Base-by-base conservation (phyloP, 2,797 vertebrate genomes). In the Tiaroga cobitis region DNA sequence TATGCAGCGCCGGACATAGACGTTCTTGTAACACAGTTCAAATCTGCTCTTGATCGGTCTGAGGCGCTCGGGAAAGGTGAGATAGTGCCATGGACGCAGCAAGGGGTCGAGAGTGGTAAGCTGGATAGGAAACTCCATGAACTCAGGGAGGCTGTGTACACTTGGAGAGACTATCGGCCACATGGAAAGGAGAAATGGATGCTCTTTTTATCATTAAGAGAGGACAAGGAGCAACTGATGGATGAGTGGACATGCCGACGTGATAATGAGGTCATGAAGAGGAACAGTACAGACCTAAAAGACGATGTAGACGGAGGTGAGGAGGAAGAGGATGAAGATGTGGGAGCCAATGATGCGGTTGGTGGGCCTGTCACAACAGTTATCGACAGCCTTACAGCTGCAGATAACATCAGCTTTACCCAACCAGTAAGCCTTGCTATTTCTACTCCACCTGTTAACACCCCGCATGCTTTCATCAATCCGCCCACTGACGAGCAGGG, bases 151-250 rank as follows among this genome's bases (percentile, higher is more conserved):
- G 37, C 6, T 37, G 37, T 37, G 37, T 37, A 37, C 37, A 37
- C 37, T 37, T 37, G 37, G 37, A 37, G 37, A 37, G 37, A 37
- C 37, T 37, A 37, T 37, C 37, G 37, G 4, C 37, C 37, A 37
- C 37, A 8, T 26, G 43, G 72, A 32, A 49, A 16, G 29, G 43
- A 74, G 3, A 73, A 73, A 72, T 72, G 69, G 24, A 26, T 49
- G n/a, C 41, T 73, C 43, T 8, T 72, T 19, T 73, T 73, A 46
- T 73, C 70, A 73, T 49, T 73, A 24, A 73, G n/a, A 49, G 70
- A 49, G 70, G 70, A 73, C 16, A 73, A 49, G 2, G 70, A 73
- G n/a, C 41, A 73, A 73, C 70, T 73, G n/a, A 49, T 73, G n/a
- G 70, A 73, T 18, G 70, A 15, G 13, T 73, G 70, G 70, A 2